Base-by-base conservation (phyloP, 92 coral and sea anemone genomes). In the Pocillopora meandrina region DNA sequence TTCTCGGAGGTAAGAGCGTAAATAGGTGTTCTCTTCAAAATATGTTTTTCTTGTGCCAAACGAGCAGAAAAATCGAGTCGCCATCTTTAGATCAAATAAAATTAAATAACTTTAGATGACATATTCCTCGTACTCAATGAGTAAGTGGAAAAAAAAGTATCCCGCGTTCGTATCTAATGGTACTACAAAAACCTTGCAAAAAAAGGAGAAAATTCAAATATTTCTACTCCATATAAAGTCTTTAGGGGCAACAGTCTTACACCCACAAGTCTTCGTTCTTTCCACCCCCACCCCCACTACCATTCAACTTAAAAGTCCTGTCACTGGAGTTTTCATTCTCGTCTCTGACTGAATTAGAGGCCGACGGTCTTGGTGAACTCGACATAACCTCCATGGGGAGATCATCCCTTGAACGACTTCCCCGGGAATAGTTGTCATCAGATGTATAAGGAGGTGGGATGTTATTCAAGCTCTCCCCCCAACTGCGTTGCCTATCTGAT, bases 381-480 rank as follows among this genome's bases (percentile, higher is more conserved):
- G 61, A 52, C 61, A 76, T 10, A 15, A 75, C 82, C 23, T 76
- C 88, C 82, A 84, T 74, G 31, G 82, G 82, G 56, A 84, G 35
- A 2, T 84, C 87, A 20, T 84, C 88, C 21, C 83, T 77, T 61
- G 88, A 84, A 34, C 88, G 83, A 77, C 76, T 77, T 36, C 83
- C 88, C 76, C 88, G 19, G 76, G 88, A 84, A 66, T 76, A 76
- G 69, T 59, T 65, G 75, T 93, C 95, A 67, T 92, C 95, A 26
- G 98, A 94, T 33, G 78, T 77, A 80, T 94, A 94, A 1, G 95
- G 91, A 31, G 98, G 98, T 13, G 98, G 98, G 34, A 87, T 61
- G 60, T 85, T 92, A 79, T 90, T 92, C 76, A 90, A 73, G 61
- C 85, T 74, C 57, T 93, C 96, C 10, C 74, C 91, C 96, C 95